These are phyloP conservation scores for Leptinotarsa juncta DNA, from an alignment of 2,888 invertebrate species.

Conservation along the genomic window DNA sequence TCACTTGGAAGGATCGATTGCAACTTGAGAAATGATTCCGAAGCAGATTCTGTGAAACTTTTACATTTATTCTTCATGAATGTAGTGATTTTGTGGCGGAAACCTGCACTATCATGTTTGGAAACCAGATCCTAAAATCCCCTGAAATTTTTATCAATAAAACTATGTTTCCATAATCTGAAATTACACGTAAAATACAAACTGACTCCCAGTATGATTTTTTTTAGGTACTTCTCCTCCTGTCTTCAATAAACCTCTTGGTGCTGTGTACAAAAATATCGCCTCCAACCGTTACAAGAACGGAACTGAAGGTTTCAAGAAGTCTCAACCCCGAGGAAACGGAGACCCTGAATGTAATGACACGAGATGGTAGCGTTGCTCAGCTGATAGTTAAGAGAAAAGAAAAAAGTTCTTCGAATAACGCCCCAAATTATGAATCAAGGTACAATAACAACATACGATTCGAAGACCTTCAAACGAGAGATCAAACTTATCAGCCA, in stretches of 20 bases:
- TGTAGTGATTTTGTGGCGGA: too few species aligned
- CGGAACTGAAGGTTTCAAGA: constrained; percentile 81
- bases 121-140: too few species aligned
- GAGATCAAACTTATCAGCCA: constrained; percentile 16
- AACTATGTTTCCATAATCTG: too few species aligned
- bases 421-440: constrained; percentile 1
- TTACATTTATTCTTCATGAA: too few species aligned
- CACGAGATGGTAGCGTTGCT: constrained; percentile 80
- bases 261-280: constrained; percentile 57
- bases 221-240: constrained; percentile 1
- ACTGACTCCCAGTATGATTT: not conserved
- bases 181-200: not conserved
- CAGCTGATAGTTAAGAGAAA: constrained; percentile 82
- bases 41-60: too few species aligned
- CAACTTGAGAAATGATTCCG: too few species aligned
- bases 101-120: too few species aligned
- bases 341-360: constrained; percentile 81
- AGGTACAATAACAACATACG: constrained; percentile 22
- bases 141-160: too few species aligned
- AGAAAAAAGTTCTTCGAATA: constrained; percentile 58
- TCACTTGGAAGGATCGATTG: too few species aligned
- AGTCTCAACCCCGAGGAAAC: constrained; percentile 82
- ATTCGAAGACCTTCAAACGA: constrained; percentile 10
- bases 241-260: not conserved
- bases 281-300: constrained; percentile 72